A percentile compares a stretch with the other conserved stretches of the same genome.
Evolutionary conservation across 2,113 vertebrate species (phyloP).

Genomic region (Phalacrocorax pelagicus): DNA sequence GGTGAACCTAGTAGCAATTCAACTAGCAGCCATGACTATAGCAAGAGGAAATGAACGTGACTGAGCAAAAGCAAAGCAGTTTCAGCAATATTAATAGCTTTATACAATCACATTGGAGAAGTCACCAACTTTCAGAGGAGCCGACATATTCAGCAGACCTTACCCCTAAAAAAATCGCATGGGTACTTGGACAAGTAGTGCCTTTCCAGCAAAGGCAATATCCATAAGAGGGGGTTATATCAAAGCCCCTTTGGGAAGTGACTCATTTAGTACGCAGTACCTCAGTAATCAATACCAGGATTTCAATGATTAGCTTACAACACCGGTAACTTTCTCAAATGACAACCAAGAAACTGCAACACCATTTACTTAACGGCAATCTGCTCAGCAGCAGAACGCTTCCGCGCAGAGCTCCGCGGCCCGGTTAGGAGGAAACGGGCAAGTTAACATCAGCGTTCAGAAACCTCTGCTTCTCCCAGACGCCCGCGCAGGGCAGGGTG

Average conservation of each 20-base stretch:
- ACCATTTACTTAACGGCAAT: fast-evolving
- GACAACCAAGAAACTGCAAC: not conserved
- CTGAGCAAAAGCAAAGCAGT: not conserved
- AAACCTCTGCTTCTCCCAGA: fast-evolving
- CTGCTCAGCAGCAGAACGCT: not conserved
- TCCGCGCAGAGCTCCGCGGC: not conserved
- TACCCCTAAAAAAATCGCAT: not conserved
- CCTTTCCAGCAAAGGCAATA: not conserved
- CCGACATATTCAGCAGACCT: not conserved
- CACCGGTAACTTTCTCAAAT: fast-evolving
- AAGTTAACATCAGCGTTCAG: not conserved
- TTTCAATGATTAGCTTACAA: fast-evolving
- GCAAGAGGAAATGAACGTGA: not conserved
- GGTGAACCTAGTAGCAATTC: not conserved
- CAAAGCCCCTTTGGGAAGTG: not conserved
- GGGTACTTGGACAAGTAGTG: not conserved
- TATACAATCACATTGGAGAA: not conserved
- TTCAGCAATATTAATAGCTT: not conserved
- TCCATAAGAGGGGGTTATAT: not conserved
- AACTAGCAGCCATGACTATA: not conserved
- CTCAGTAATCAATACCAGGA: not conserved
- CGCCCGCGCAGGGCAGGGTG: fast-evolving
- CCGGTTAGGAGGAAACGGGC: fast-evolving
- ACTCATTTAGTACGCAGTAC: not conserved
- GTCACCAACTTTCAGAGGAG: not conserved